Conservation (phyloP, 2,888 invertebrate genomes). For the Siphlonurus alternatus region DNA sequence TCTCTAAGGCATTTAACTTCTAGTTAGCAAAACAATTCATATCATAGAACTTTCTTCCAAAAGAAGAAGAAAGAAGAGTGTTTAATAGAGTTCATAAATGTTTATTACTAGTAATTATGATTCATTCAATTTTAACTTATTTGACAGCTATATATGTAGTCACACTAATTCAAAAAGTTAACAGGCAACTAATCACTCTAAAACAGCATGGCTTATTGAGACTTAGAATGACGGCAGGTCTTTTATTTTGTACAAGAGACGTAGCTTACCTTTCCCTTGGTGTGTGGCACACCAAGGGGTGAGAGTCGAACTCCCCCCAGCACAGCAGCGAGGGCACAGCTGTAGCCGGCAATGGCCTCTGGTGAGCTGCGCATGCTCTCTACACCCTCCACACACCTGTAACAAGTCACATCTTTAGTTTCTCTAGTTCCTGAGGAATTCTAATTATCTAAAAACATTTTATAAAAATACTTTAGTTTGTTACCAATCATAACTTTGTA, state of each 20-base stretch:
- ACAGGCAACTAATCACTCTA: too few species aligned
- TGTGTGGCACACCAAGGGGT: constrained; percentile 88
- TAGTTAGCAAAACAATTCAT: too few species aligned
- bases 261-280: constrained; percentile 75
- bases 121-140: background rate
- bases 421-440: background rate
- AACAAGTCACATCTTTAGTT: constrained; percentile 1
- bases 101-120: too few species aligned
- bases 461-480: too few species aligned
- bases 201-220: too few species aligned
- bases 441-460: background rate
- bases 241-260: constrained; percentile 31
- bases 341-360: constrained; percentile 80
- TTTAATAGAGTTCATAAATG: too few species aligned
- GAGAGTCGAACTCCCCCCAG: constrained; percentile 81
- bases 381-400: constrained; percentile 61
- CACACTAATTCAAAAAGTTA: too few species aligned
- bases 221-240: background rate
- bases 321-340: constrained; percentile 84
- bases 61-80: too few species aligned
- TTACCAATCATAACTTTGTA: too few species aligned
- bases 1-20: too few species aligned
- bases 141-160: background rate
- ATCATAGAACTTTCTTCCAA: too few species aligned
- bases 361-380: constrained; percentile 81